Evolutionary conservation across 2,888 invertebrate species (phyloP), one percentile per base, ranked within the genome.

Genomic region (Ophioninae sp.): DNA sequence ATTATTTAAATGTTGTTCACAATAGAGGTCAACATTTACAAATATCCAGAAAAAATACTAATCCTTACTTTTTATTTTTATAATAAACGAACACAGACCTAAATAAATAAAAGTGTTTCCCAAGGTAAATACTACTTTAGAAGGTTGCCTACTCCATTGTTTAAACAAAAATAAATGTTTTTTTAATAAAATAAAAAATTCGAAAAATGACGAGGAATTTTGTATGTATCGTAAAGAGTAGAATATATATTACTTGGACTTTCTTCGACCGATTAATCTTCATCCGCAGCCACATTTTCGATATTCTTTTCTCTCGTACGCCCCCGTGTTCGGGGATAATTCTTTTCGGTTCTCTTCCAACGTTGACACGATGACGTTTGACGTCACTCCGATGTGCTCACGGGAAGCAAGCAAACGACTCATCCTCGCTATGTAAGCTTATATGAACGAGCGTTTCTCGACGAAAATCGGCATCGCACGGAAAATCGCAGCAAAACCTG

Each of bases 341-440:
- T 75, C 72, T 69, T 77, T 70, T 67, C n/a, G 67, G 77, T 68
- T 78, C 73, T 78, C 21, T 39, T 10, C 69, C 77, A 69, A 62
- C 77, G 73, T 81, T 81, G 83, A 83, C 83, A 83, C 81, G 81
- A 78, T 78, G 81, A 83, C 78, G 83, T 80, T 74, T 77, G 77
- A 78, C 83, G 81, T 83, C 81, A 78, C 65, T 83, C 81, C 81
- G 68, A 70, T 77, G 78, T 70, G 77, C 65, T 83, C 83, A 81
- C 70, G 81, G 81, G 67, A 69, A 64, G 64, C 61, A 56, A 77
- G 70, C 69, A 81, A 80, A 75, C 78, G 77, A 67, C 61, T 50
- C 56, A 62, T 62, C 23, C 23, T 69, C 50, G 30, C 37, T 67
- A 44, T 57, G 44, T 68, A 30, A 59, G 30, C 30, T n/a, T 68